Evolutionary conservation across 2,797 vertebrate species (phyloP).

Genomic region (Myotis myotis): DNA sequence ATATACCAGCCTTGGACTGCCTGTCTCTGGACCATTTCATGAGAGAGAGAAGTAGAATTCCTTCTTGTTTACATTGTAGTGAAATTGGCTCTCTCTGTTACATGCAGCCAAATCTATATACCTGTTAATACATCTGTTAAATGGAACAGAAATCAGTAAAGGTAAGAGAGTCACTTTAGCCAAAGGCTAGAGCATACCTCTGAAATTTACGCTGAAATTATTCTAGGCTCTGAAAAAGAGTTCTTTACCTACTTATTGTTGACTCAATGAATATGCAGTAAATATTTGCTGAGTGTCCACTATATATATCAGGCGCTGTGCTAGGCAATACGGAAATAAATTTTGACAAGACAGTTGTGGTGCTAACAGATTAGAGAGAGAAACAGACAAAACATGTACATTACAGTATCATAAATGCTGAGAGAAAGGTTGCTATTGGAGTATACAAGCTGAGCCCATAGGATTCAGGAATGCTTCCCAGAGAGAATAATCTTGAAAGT

Average conservation of each 20-base stretch:
- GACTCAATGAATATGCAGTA: background rate
- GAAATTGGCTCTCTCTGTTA: background rate
- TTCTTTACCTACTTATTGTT: background rate
- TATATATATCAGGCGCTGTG: background rate
- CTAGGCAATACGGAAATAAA: background rate
- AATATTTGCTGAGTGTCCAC: background rate
- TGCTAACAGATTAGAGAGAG: background rate
- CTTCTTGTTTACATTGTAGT: background rate
- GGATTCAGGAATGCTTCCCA: background rate
- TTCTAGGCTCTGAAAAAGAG: background rate
- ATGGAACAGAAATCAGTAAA: background rate
- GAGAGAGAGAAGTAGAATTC: background rate
- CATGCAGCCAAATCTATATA: background rate
- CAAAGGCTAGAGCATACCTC: background rate
- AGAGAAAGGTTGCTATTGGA: background rate
- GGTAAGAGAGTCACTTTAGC: background rate
- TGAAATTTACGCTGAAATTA: slow-evolving; percentile 1
- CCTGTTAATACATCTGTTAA: background rate
- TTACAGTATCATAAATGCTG: background rate
- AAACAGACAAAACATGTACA: background rate
- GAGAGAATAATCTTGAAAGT: background rate
- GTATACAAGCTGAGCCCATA: background rate
- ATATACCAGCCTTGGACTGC: background rate
- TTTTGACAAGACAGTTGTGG: background rate
- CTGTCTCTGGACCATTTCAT: background rate